Base-by-base conservation (phyloP, 2,888 invertebrate species). In the Pheosia tremula region DNA sequence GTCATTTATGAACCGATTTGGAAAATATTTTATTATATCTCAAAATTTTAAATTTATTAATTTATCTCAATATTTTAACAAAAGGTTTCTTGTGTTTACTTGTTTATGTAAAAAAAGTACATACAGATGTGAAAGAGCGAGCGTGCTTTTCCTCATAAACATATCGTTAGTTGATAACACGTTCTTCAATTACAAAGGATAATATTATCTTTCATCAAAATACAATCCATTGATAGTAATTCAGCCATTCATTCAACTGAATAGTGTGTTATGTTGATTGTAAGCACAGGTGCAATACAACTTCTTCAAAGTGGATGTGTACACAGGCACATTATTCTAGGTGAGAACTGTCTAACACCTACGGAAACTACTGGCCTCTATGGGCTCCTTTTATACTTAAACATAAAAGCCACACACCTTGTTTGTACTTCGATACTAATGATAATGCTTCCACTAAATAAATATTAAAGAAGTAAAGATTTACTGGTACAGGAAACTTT, bases 271-370 rank as follows among this genome's bases (percentile, higher is more conserved):
- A 68, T 68, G 71, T 68, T 59, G 62, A 3, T 10, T 60, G 38
- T 71, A 65, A 69, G 68, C 72, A 75, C 77, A 75, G 77, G 72
- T 77, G 75, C 62, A 62, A 66, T 67, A 68, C 57, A 69, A 69
- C 60, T 68, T 61, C 69, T 68, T 64, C 64, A 57, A 73, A 67
- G 57, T 63, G 61, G 62, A 66, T 69, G 64, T 67, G 60, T 63
- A 47, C 47, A 47, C 47, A 47, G 47, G 47, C 47, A 64, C 66
- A 71, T 65, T 76, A 77, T 72, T 60, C 54, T 66, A 72, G 61
- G 71, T 78, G 78, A 60, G 74, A 77, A 74, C 71, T 67, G 61
- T 68, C 67, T 68, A 75, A 71, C 69, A 71, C 66, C 64, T 60
- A 71, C 63, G 60, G 60, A 70, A 60, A 68, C 24, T 47, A 24